phyloP scores from a whole-genome alignment of 2,113 vertebrate species.

The Tragelaphus buxtoni region DNA sequence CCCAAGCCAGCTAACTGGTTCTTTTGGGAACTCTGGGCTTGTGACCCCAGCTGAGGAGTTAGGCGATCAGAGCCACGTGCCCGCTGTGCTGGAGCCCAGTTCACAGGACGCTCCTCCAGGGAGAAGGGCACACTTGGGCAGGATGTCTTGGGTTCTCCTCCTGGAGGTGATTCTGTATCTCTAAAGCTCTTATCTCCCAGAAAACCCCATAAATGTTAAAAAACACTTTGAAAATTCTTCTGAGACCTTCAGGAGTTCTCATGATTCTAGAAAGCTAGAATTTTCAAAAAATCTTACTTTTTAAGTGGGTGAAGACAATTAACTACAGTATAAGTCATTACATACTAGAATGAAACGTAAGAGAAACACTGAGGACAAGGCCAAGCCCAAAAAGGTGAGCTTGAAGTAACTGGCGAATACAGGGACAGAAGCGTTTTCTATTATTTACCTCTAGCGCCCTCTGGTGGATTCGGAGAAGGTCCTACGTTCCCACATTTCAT shows the following conservation, averaged over 20 bases:
- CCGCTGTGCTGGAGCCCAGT: not conserved
- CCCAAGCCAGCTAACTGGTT: not conserved
- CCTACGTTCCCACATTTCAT: accelerated
- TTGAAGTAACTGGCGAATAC: not conserved
- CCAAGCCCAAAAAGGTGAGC: not conserved
- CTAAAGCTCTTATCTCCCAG: not conserved
- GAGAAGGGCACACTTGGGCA: not conserved
- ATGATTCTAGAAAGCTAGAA: not conserved
- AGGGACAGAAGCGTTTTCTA: not conserved
- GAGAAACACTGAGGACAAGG: not conserved
- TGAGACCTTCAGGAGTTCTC: not conserved
- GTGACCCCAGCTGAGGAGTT: not conserved
- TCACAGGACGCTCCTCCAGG: accelerated
- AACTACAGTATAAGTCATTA: not conserved
- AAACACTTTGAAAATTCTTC: not conserved
- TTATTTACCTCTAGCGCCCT: conserved; percentile 48
- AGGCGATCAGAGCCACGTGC: accelerated
- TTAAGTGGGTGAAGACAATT: not conserved
- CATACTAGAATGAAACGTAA: too few species aligned
- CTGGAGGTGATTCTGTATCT: not conserved
- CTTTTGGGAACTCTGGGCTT: not conserved
- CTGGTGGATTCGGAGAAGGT: conserved; percentile 24
- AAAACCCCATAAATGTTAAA: not conserved
- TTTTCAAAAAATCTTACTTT: not conserved
- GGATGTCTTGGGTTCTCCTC: not conserved